Evolutionary conservation across 1,140 invertebrate species (phyloP).

Genomic region (Hypsibius dujardini): DNA sequence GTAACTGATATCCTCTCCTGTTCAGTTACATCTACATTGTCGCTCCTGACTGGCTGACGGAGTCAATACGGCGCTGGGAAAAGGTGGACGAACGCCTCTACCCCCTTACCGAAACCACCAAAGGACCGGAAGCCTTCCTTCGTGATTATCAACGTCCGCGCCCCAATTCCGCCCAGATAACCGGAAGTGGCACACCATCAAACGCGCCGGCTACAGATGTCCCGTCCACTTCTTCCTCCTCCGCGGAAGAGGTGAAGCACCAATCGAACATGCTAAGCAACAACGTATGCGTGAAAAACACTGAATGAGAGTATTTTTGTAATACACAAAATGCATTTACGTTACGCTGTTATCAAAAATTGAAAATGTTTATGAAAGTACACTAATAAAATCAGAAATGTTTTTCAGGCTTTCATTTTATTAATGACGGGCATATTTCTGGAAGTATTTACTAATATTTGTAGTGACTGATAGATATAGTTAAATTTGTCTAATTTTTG

Average conservation of each 20-base stretch:
- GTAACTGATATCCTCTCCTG: slow-evolving; percentile 23
- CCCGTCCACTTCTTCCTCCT: neutral
- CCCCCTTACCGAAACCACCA: slow-evolving; percentile 39
- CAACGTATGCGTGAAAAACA: no score
- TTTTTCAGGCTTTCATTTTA: no score
- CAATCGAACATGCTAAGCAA: no score
- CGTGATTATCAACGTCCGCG: neutral
- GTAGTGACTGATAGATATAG: no score
- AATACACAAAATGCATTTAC: no score
- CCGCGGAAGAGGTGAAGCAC: neutral
- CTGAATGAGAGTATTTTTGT: no score
- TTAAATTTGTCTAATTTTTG: no score
- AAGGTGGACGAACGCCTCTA: slow-evolving; percentile 62
- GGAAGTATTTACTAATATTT: no score
- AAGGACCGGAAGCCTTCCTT: neutral
- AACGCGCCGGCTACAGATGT: neutral
- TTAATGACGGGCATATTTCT: no score
- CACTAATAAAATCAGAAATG: no score
- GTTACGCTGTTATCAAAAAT: no score
- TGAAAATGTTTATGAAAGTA: no score
- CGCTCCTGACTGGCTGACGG: slow-evolving; percentile 81
- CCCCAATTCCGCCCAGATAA: neutral
- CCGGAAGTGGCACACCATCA: neutral
- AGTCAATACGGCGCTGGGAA: slow-evolving; percentile 78
- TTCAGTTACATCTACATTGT: slow-evolving; percentile 52